These are phyloP conservation scores for Rhinella marina DNA, from an alignment of 2,797 vertebrate species.

Conservation along the genomic window DNA sequence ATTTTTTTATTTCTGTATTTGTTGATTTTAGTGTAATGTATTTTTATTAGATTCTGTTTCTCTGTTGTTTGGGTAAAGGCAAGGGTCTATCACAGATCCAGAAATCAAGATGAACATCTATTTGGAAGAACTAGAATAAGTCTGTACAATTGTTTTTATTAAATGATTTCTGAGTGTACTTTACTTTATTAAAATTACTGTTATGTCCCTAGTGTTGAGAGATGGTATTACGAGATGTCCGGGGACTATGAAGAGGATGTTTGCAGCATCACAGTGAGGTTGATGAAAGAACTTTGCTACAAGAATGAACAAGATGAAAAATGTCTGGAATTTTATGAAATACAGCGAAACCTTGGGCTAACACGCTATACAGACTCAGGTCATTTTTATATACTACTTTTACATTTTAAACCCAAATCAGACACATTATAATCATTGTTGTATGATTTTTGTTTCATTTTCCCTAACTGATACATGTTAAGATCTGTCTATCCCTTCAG, in stretches of 20 bases:
- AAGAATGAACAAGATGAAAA: conserved; percentile 80
- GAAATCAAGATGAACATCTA: background rate
- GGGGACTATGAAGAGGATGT: conserved; percentile 93
- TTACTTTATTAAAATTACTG: background rate
- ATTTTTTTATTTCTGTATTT: too few relatives aligned
- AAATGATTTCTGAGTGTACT: background rate
- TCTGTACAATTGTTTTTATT: background rate
- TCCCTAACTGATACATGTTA: too few relatives aligned
- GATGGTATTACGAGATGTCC: conserved; percentile 78
- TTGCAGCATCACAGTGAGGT: conserved; percentile 85
- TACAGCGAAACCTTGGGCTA: conserved; percentile 76
- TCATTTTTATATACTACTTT: conserved; percentile 62
- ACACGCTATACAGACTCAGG: conserved; percentile 81
- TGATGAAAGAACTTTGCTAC: conserved; percentile 89
- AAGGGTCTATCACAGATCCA: background rate
- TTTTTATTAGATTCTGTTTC: background rate
- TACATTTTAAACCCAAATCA: too few relatives aligned
- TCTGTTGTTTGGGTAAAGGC: background rate
- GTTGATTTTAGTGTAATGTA: background rate
- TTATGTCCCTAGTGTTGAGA: conserved; percentile 34
- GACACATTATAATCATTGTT: background rate
- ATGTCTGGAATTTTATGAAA: conserved; percentile 87
- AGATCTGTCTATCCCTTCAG: too few relatives aligned
- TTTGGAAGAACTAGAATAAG: background rate
- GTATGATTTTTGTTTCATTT: background rate